These are phyloP conservation scores for Amphimedon queenslandica DNA, from an alignment of 37 sponge, comb jelly and placozoan species.

Conservation along the genomic window DNA sequence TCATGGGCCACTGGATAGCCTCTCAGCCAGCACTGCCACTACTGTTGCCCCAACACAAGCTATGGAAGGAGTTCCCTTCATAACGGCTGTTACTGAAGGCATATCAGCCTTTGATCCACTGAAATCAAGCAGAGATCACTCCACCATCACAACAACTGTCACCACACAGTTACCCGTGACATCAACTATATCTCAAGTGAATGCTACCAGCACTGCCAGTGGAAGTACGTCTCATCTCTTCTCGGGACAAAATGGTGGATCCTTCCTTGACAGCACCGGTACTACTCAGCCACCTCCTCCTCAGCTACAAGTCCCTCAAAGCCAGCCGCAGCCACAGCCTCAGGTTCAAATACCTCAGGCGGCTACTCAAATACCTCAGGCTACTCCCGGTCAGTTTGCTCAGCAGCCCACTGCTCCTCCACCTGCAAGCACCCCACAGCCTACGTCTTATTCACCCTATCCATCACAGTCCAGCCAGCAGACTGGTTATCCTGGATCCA, in stretches of 20 bases:
- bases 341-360: background rate
- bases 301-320: background rate
- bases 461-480: background rate
- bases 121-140: slow-evolving; percentile 6
- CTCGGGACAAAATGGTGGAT: background rate
- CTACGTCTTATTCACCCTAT: background rate
- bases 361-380: background rate
- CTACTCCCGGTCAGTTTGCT: too few relatives aligned
- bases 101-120: slow-evolving; percentile 23
- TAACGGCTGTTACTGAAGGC: background rate
- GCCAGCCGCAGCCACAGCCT: background rate
- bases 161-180: background rate
- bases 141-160: background rate
- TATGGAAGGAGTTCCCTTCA: too few relatives aligned
- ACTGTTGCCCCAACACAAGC: too few relatives aligned
- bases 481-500: background rate
- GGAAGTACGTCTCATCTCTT: background rate
- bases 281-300: background rate
- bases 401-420: slow-evolving; percentile 2
- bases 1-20: too few relatives aligned
- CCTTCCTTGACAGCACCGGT: background rate
- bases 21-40: too few relatives aligned
- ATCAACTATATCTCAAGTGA: too few relatives aligned
- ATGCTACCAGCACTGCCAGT: background rate
- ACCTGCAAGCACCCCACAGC: background rate